Conservation (phyloP, 2,797 vertebrate genomes). For the Calcarius lapponicus region DNA sequence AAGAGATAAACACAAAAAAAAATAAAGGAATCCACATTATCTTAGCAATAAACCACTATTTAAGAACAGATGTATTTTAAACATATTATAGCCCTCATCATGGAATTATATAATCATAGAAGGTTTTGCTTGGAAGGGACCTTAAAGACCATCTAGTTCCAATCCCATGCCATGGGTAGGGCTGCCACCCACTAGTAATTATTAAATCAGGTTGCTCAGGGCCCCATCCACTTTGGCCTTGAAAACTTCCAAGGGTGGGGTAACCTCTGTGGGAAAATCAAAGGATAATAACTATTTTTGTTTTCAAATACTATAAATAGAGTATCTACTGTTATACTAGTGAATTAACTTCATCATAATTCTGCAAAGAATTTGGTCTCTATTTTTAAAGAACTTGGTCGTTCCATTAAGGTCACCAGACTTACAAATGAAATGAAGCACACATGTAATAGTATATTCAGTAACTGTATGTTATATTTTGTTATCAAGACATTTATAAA, state of each 20-base stretch:
- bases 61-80: not conserved
- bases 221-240: not conserved
- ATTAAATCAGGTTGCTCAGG: not conserved
- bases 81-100: fast-evolving
- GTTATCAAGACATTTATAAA: not conserved
- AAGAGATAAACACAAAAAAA: not conserved
- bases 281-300: not conserved
- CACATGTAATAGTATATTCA: not conserved
- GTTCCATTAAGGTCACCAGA: not conserved
- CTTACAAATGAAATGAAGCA: not conserved
- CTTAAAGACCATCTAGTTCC: not conserved
- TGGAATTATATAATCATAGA: not conserved
- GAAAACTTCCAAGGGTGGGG: not conserved
- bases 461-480: not conserved
- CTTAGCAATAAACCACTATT: not conserved
- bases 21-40: not conserved
- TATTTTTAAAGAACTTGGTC: not conserved
- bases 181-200: not conserved
- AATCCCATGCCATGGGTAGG: too few relatives aligned
- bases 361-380: not conserved
- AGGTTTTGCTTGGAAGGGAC: not conserved
- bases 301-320: not conserved
- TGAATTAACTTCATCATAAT: not conserved
- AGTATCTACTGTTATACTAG: not conserved
- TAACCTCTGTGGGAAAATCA: not conserved